phyloP scores from a whole-genome alignment of 1,140 invertebrate species.

The Ostrea denselamellosa region DNA sequence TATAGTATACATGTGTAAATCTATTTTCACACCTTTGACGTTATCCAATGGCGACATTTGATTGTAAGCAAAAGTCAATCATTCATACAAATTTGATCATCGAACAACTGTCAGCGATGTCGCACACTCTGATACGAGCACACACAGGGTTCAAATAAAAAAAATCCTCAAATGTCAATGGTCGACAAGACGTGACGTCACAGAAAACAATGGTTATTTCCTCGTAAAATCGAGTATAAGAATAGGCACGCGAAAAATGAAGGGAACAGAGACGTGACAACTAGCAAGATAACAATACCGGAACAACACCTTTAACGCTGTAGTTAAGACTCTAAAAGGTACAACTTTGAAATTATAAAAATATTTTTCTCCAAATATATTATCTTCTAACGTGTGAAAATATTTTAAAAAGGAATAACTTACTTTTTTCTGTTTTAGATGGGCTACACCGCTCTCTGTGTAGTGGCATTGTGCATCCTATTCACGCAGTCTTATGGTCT shows the following conservation, averaged over 20 bases:
- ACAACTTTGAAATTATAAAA: neutral
- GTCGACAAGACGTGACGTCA: constrained; percentile 4
- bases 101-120: constrained; percentile 18
- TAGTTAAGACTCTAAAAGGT: neutral
- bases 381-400: neutral
- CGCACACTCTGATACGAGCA: neutral
- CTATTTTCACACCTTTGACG: neutral
- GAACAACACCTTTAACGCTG: neutral
- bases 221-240: constrained; percentile 19
- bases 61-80: neutral
- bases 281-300: neutral
- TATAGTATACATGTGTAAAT: neutral
- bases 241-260: neutral
- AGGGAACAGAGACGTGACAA: neutral
- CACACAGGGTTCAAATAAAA: neutral
- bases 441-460: neutral
- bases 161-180: neutral
- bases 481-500: constrained; percentile 1
- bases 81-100: neutral
- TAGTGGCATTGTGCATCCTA: neutral
- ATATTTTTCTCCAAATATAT: neutral
- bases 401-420: neutral
- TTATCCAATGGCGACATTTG: neutral
- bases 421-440: neutral
- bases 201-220: constrained; percentile 20